A percentile compares a stretch with the other conserved stretches of the same genome.
These are phyloP conservation scores for Acrocyrtus sp. DNA, from an alignment of 2,888 invertebrate genomes.

Conservation along the genomic window DNA sequence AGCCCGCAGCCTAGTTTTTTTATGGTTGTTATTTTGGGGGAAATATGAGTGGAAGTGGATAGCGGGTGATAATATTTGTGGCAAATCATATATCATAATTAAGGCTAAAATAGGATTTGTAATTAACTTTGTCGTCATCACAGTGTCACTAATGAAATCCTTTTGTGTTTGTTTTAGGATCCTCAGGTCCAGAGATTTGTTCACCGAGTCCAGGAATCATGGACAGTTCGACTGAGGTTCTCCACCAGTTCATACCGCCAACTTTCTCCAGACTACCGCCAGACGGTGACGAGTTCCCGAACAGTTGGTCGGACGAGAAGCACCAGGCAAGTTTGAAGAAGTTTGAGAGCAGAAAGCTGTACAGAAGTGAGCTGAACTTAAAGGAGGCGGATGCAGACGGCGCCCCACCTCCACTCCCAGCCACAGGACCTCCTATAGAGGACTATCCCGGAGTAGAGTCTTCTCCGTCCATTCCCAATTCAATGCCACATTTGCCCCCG, in stretches of 20 bases:
- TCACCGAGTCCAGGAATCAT: conserved; percentile 50
- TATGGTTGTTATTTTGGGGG: too few species aligned
- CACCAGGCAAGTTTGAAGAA: conserved; percentile 47
- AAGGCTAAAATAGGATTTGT: too few species aligned
- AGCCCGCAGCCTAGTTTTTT: too few species aligned
- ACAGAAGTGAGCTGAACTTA: conserved; percentile 56
- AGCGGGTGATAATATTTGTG: too few species aligned
- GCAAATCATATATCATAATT: too few species aligned
- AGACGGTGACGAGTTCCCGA: conserved; percentile 84
- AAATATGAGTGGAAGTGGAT: too few species aligned
- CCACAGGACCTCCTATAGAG: conserved; percentile 58
- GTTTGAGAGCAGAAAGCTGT: conserved; percentile 48
- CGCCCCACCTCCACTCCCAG: conserved; percentile 59
- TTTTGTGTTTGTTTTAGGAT: conserved; percentile 57
- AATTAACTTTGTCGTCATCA: too few species aligned
- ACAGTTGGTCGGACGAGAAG: conserved; percentile 60
- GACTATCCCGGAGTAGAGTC: conserved; percentile 34
- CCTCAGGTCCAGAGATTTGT: conserved; percentile 54
- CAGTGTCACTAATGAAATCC: neutral
- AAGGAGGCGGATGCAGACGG: conserved; percentile 43
- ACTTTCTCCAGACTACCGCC: conserved; percentile 78
- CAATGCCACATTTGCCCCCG: conserved; percentile 66
- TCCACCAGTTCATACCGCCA: conserved; percentile 64
- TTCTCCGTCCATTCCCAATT: conserved; percentile 66
- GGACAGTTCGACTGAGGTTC: conserved; percentile 60